A percentile compares a stretch with the other conserved stretches of the same genome.
Conservation (phyloP, 2,797 vertebrate genomes). For the Myripristis murdjan region DNA sequence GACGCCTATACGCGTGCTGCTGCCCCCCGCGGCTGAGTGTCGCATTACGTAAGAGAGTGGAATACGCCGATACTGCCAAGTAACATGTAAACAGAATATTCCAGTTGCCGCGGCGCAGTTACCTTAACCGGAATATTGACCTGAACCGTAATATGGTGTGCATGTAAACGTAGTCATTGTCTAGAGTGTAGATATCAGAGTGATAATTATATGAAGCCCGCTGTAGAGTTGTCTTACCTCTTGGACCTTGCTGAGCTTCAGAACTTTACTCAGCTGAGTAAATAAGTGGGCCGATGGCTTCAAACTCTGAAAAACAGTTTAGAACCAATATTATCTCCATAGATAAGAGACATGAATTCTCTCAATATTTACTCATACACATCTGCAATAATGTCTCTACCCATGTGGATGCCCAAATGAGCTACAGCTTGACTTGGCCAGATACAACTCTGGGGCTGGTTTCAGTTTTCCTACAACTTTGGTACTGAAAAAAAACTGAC, state of each 20-base stretch:
- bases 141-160: too few relatives aligned
- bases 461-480: neutral
- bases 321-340: neutral
- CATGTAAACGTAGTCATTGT: too few relatives aligned
- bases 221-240: constrained; percentile 86
- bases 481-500: too few relatives aligned
- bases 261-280: constrained; percentile 99
- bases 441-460: neutral
- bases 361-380: neutral
- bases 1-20: too few relatives aligned
- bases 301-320: constrained; percentile 91
- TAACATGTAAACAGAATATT: too few relatives aligned
- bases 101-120: too few relatives aligned
- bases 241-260: constrained; percentile 99
- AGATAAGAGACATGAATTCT: neutral
- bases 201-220: neutral
- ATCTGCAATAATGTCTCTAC: neutral
- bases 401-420: neutral
- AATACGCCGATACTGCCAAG: too few relatives aligned
- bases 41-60: too few relatives aligned
- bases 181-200: too few relatives aligned
- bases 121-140: too few relatives aligned
- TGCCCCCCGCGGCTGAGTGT: too few relatives aligned
- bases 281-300: constrained; percentile 98
- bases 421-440: neutral